Evolutionary conservation across 1,140 invertebrate genomes (phyloP).

Genomic region (Drosophila simulans): DNA sequence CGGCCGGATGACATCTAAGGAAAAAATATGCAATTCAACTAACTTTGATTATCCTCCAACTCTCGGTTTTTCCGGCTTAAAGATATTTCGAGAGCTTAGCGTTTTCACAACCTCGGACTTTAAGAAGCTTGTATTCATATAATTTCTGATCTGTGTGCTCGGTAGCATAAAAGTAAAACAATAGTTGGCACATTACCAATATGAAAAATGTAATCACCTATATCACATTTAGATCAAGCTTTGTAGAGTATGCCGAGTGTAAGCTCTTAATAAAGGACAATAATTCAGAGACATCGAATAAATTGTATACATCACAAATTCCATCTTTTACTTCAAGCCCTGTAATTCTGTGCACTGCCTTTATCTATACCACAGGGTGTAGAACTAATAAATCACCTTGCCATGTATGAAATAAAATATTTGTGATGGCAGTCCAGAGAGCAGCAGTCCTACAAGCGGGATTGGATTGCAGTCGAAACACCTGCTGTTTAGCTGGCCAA

Average conservation of each 20-base stretch:
- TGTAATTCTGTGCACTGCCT: constrained; percentile 1
- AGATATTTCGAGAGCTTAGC: constrained; percentile 41
- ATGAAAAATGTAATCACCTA: too few relatives aligned
- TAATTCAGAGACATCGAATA: background rate
- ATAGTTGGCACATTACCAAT: too few relatives aligned
- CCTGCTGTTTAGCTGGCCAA: constrained; percentile 30
- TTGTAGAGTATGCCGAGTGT: too few relatives aligned
- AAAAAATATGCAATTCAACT: constrained; percentile 43
- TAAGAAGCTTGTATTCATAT: too few relatives aligned
- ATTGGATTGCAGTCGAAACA: constrained; percentile 47
- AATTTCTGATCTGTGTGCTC: too few relatives aligned
- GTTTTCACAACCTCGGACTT: constrained; percentile 20
- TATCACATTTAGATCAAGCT: too few relatives aligned
- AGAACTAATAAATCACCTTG: constrained; percentile 40
- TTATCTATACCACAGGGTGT: background rate
- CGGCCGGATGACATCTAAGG: constrained; percentile 48
- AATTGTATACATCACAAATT: constrained; percentile 1
- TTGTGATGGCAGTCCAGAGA: constrained; percentile 8
- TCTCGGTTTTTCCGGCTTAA: constrained; percentile 11
- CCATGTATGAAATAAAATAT: constrained; percentile 32
- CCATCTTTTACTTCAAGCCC: constrained; percentile 8
- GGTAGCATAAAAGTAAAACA: background rate
- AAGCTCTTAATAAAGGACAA: too few relatives aligned
- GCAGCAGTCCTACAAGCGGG: constrained; percentile 8
- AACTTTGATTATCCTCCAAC: constrained; percentile 45